A percentile compares a stretch with the other conserved stretches of the same genome.
Conservation (phyloP, 2,797 vertebrate genomes). For the Dallia pectoralis region DNA sequence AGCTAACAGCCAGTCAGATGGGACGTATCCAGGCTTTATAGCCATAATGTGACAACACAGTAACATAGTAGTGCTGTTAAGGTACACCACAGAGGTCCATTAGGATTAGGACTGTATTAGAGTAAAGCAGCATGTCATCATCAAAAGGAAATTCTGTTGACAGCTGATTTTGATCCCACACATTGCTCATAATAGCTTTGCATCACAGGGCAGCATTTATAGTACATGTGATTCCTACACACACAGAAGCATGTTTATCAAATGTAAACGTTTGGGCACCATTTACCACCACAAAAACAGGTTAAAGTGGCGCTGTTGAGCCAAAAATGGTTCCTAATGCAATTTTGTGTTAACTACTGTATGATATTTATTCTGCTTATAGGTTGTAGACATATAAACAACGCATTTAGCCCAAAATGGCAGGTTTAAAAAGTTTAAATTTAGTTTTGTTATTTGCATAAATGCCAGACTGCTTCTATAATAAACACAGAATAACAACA, state of each 20-base stretch:
- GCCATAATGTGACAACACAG: not conserved
- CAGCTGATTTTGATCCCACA: slow-evolving; percentile 13
- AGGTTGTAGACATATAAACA: too few species aligned
- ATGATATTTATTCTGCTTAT: too few species aligned
- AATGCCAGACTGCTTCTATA: too few species aligned
- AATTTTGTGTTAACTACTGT: too few species aligned
- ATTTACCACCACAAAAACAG: too few species aligned
- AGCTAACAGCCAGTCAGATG: not conserved
- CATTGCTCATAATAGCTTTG: not conserved
- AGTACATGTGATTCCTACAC: not conserved
- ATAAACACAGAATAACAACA: slow-evolving; percentile 6
- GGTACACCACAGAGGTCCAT: not conserved
- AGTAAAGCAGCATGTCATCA: not conserved
- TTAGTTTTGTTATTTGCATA: too few species aligned
- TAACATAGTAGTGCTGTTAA: not conserved
- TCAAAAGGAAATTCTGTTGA: slow-evolving; percentile 17
- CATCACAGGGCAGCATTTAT: not conserved
- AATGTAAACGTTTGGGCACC: too few species aligned
- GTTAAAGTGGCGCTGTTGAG: too few species aligned
- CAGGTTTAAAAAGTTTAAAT: too few species aligned
- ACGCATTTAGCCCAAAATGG: too few species aligned
- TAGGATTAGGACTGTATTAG: not conserved
- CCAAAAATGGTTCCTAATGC: too few species aligned
- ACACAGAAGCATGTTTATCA: too few species aligned
- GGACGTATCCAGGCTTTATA: not conserved